Percentiles rank a stretch among this genome's conserved stretches.
Conservation (phyloP, 2,797 vertebrate genomes). For the Tadarida brasiliensis region DNA sequence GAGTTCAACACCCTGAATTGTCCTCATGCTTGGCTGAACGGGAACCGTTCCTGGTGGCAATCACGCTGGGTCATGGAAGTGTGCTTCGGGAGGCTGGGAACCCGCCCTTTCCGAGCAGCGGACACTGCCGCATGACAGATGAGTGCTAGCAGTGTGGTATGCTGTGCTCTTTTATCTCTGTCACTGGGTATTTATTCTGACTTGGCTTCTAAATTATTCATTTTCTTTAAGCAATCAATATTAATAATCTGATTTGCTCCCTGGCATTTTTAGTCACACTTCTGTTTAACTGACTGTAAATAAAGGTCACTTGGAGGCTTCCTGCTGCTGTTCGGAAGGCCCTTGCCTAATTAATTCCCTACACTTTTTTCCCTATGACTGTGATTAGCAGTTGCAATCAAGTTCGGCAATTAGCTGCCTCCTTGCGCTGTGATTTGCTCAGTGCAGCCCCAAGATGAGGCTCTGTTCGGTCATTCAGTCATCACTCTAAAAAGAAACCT, state of each 20-base stretch:
- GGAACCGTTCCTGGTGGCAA: constrained; percentile 75
- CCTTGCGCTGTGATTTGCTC: constrained; percentile 87
- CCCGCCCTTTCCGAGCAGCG: constrained; percentile 85
- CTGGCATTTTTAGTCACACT: constrained; percentile 93
- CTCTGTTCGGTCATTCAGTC: constrained; percentile 75
- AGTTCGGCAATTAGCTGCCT: constrained; percentile 91
- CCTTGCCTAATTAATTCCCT: constrained; percentile 92
- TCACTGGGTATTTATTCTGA: constrained; percentile 90
- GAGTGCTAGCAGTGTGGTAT: constrained; percentile 85
- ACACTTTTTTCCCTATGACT: constrained; percentile 88
- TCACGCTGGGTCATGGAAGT: constrained; percentile 88
- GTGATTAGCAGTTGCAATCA: constrained; percentile 93
- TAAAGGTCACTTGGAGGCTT: constrained; percentile 93
- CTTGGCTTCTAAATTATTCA: constrained; percentile 92
- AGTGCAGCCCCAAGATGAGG: constrained; percentile 78
- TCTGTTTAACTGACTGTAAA: constrained; percentile 94
- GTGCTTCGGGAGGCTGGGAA: constrained; percentile 86
- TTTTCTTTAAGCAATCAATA: constrained; percentile 94
- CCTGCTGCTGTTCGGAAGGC: constrained; percentile 92
- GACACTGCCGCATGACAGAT: constrained; percentile 84
- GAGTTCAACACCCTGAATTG: constrained; percentile 17
- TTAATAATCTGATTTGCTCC: constrained; percentile 93
- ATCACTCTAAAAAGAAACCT: constrained; percentile 70
- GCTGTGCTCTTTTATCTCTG: constrained; percentile 88
- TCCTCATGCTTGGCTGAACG: constrained; percentile 64